Percentiles rank a stretch among this genome's conserved stretches.
phyloP scores from a whole-genome alignment of 2,888 invertebrate genomes.

The Eucera pruinosa region DNA sequence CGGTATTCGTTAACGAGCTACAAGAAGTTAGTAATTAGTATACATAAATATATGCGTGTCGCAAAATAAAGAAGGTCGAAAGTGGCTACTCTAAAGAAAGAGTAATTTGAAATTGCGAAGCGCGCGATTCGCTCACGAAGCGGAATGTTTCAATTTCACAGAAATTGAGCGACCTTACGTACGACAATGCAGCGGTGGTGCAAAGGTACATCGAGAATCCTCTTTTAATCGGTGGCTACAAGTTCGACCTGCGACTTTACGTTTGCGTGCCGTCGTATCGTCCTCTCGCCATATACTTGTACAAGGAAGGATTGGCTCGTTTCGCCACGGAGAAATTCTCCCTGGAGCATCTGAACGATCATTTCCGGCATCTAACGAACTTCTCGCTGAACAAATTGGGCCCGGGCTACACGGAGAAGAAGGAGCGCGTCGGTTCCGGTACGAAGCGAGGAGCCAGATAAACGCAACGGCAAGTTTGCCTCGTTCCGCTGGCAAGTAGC shows the following conservation, averaged over 20 bases:
- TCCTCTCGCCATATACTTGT: slow-evolving; percentile 94
- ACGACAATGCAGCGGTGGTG: slow-evolving; percentile 92
- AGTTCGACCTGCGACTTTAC: slow-evolving; percentile 96
- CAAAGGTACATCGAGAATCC: slow-evolving; percentile 93
- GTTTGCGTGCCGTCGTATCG: slow-evolving; percentile 95
- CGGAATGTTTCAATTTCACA: slow-evolving; percentile 79
- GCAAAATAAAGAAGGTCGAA: no score
- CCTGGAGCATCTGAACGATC: slow-evolving; percentile 92
- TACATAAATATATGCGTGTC: no score
- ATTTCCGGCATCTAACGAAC: slow-evolving; percentile 95
- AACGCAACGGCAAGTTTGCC: background rate
- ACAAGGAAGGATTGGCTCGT: slow-evolving; percentile 93
- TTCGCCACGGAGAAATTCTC: slow-evolving; percentile 94
- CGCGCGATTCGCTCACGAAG: background rate
- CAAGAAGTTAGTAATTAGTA: no score
- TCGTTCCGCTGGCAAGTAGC: background rate
- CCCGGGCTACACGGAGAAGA: slow-evolving; percentile 92
- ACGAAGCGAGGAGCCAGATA: slow-evolving; percentile 49
- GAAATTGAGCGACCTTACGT: slow-evolving; percentile 91
- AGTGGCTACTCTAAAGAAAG: no score
- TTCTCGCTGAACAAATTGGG: slow-evolving; percentile 96
- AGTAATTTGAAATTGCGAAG: no score
- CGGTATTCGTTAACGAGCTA: no score
- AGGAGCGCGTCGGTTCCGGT: slow-evolving; percentile 93
- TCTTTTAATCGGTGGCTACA: slow-evolving; percentile 93